Evolutionary conservation across 1,140 invertebrate genomes (phyloP).

Genomic region (Yoshiicerus persimilis): DNA sequence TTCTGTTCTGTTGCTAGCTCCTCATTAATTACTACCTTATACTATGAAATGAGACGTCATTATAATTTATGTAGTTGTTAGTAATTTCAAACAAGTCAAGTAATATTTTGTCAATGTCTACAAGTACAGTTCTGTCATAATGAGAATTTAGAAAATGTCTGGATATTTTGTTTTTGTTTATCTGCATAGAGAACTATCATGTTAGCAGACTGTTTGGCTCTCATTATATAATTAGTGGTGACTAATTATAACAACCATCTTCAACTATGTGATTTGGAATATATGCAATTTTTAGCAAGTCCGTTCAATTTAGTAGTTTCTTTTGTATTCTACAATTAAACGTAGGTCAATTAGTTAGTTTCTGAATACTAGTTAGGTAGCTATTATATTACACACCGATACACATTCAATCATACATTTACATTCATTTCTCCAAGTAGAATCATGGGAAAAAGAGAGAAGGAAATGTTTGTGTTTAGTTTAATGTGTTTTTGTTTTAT

Average conservation of each 20-base stretch:
- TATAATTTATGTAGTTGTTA: background rate
- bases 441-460: background rate
- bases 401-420: background rate
- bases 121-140: background rate
- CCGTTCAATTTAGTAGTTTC: background rate
- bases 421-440: background rate
- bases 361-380: background rate
- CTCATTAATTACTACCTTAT: background rate
- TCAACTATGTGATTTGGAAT: background rate
- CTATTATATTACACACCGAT: background rate
- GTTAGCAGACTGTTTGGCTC: slow-evolving; percentile 11
- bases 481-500: background rate
- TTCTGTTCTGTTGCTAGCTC: background rate
- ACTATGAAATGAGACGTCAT: background rate
- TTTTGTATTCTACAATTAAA: background rate
- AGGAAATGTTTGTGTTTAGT: background rate
- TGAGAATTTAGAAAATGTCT: background rate
- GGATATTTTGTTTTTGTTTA: slow-evolving; percentile 5
- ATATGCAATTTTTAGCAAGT: slow-evolving; percentile 4
- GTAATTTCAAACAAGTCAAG: background rate
- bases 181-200: background rate
- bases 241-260: background rate
- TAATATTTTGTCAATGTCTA: slow-evolving; percentile 15
- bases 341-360: background rate
- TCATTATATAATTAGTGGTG: slow-evolving; percentile 16